Evolutionary conservation across 2,888 invertebrate species (phyloP), one percentile per base, ranked within the genome.

Genomic region (Drosophila mettleri): DNA sequence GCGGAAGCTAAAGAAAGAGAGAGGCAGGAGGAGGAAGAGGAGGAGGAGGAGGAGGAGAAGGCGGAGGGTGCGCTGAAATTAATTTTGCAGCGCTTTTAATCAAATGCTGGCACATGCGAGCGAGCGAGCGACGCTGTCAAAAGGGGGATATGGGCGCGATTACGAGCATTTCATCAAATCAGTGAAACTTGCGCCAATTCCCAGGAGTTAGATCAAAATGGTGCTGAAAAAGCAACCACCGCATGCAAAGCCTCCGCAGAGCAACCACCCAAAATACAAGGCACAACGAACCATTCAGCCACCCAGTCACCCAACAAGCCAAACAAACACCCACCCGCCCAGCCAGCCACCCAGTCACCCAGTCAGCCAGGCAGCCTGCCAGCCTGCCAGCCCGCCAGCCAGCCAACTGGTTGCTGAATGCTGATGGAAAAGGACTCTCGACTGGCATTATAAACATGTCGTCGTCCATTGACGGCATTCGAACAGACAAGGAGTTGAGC

Each of bases 401-500:
- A 39, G 39, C 39, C 41, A 49, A 33, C 27, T 18, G 55, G 52
- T 36, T 16, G 20, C 16, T 48, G 43, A 14, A 34, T 43, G 43
- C 43, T 45, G 45, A 45, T 45, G 45, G 46, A 53, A 63, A 64
- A 51, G 52, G 55, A 69, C 69, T 63, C 72, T 73, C 73, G 51
- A 73, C 59, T 62, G 52, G 67, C 68, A 72, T 78, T 71, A 64
- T 61, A 71, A 78, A 78, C 75, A 78, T 77, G 79, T 72, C 78
- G 70, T 69, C 80, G 60, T 66, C 84, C 89, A 80, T 89, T 86
- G 89, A 84, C 85, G 90, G 88, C 89, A 90, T 89, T 90, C 85
- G 80, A 90, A 90, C 86, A 88, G 90, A 90, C 90, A 90, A 89
- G 90, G 83, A 89, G 87, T 89, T 89, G 90, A 90, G 79, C 90